These are phyloP conservation scores for Danio albolineatus DNA, from an alignment of 2,797 vertebrate genomes.

Conservation along the genomic window DNA sequence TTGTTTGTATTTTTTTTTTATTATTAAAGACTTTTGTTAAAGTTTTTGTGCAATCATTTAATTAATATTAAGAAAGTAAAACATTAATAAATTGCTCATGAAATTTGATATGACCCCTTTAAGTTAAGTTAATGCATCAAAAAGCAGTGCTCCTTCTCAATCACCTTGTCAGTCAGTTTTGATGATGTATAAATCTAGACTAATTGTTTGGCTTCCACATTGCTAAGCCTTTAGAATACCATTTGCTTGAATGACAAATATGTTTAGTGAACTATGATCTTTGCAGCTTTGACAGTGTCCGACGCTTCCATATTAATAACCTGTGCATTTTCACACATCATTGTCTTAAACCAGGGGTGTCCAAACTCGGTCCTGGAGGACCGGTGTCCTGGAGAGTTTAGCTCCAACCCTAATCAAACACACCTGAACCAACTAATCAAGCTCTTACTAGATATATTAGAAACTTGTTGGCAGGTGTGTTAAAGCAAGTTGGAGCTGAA, in stretches of 20 bases:
- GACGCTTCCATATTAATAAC: not conserved
- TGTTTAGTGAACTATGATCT: not conserved
- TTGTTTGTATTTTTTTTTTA: too few species aligned
- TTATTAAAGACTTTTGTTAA: not conserved
- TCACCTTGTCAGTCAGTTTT: not conserved
- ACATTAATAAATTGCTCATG: not conserved
- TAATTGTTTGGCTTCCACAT: not conserved
- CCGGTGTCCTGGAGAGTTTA: too few species aligned
- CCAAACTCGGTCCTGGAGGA: too few species aligned
- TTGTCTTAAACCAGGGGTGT: not conserved
- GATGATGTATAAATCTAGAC: not conserved
- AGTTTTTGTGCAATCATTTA: too few species aligned
- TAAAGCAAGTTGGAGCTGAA: too few species aligned
- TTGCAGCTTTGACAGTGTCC: not conserved
- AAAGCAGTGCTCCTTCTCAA: not conserved
- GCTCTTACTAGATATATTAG: too few species aligned
- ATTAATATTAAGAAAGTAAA: not conserved
- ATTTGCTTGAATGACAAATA: conserved; percentile 17
- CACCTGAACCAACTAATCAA: too few species aligned
- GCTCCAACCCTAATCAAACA: too few species aligned
- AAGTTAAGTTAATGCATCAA: not conserved
- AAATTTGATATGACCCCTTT: not conserved
- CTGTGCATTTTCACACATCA: not conserved
- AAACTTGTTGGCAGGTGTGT: too few species aligned
- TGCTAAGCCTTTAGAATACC: not conserved